These are phyloP conservation scores for Semibalanus balanoides DNA, from an alignment of 1,140 invertebrate species.

Conservation along the genomic window DNA sequence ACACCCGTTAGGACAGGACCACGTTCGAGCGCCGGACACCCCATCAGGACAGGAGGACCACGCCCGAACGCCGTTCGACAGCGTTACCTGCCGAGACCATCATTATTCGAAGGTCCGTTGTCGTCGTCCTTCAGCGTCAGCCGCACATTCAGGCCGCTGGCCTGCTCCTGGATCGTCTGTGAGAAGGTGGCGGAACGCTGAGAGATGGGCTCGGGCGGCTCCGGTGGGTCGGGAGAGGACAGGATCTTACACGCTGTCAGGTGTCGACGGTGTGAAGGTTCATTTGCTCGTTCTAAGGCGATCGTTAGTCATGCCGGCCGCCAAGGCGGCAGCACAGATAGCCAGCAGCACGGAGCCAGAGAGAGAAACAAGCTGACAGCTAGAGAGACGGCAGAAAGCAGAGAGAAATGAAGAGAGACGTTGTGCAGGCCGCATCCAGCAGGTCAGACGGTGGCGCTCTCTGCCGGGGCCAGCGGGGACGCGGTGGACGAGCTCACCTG, in stretches of 20 bases:
- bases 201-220: not conserved
- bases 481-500: conserved; percentile 43
- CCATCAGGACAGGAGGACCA: not conserved
- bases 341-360: no score
- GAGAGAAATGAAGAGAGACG: not conserved
- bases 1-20: no score
- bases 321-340: no score
- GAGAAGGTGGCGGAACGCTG: no score
- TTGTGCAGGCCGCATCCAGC: no score
- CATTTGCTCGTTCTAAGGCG: no score
- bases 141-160: not conserved
- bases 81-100: conserved; percentile 31
- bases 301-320: no score
- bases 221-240: no score
- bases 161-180: not conserved
- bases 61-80: not conserved
- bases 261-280: no score
- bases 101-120: conserved; percentile 23
- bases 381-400: not conserved
- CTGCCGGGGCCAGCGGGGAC: not conserved
- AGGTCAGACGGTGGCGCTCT: not conserved
- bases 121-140: conserved; percentile 22
- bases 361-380: not conserved
- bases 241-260: no score
- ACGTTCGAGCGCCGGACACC: no score